Conservation (phyloP, 2,888 invertebrate genomes). For the Sminthurides aquaticus region DNA sequence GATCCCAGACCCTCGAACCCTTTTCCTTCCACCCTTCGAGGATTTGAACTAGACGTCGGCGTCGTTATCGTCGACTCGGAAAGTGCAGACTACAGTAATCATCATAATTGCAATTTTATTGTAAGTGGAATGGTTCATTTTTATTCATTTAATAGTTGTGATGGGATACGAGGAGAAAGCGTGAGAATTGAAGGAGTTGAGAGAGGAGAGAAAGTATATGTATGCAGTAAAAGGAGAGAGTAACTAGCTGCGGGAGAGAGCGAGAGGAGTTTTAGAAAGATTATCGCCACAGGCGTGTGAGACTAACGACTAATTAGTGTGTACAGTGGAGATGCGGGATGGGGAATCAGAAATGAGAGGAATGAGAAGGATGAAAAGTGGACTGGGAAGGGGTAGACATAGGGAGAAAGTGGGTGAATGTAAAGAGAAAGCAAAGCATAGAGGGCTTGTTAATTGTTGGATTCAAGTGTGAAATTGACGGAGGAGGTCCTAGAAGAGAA, state of each 20-base stretch:
- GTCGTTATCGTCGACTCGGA: constrained; percentile 82
- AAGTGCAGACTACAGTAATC: constrained; percentile 66
- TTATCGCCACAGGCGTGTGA: background rate
- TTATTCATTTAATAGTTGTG: background rate
- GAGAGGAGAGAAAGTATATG: no score
- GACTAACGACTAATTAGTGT: background rate
- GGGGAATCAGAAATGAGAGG: background rate
- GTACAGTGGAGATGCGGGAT: background rate
- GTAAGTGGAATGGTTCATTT: constrained; percentile 27
- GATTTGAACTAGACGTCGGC: constrained; percentile 82
- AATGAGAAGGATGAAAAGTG: no score
- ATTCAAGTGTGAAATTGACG: background rate
- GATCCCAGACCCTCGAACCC: constrained; percentile 48
- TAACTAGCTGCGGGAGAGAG: no score
- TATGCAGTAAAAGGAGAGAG: no score
- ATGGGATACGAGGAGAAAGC: background rate
- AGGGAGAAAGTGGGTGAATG: no score
- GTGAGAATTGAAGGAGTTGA: no score
- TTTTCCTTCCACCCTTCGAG: constrained; percentile 53
- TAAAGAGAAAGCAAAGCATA: background rate
- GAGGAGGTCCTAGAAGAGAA: background rate
- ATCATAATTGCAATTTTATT: constrained; percentile 38
- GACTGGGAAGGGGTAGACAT: no score
- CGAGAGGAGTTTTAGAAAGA: background rate
- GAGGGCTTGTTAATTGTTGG: background rate